phyloP scores from a whole-genome alignment of 1,140 invertebrate species.

The Caenorhabditis briggsae region DNA sequence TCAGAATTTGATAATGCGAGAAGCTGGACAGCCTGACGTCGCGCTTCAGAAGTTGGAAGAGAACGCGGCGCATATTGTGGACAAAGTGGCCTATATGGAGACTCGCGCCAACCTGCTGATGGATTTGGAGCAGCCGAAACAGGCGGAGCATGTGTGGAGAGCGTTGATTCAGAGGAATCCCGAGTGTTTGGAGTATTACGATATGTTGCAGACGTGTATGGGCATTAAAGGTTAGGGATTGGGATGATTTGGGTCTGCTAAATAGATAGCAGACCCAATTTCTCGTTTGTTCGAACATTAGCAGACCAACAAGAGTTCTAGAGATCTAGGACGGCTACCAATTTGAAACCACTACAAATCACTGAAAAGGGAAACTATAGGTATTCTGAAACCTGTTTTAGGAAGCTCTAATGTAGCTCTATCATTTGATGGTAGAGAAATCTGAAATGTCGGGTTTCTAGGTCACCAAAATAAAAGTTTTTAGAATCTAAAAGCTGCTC shows the following conservation, averaged over 20 bases:
- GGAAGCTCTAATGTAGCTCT: too few species aligned
- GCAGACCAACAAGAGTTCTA: too few species aligned
- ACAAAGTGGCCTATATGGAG: constrained; percentile 92
- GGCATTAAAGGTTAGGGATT: constrained; percentile 58
- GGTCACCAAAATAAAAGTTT: too few species aligned
- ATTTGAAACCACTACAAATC: too few species aligned
- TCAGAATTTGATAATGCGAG: constrained; percentile 94
- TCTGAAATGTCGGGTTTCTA: too few species aligned
- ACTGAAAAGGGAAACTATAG: too few species aligned
- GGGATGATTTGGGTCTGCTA: background rate
- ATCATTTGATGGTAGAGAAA: too few species aligned
- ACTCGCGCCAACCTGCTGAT: constrained; percentile 84
- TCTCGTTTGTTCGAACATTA: too few species aligned
- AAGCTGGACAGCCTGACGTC: constrained; percentile 87
- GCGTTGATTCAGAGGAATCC: constrained; percentile 92
- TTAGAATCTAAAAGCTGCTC: too few species aligned
- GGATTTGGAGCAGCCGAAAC: constrained; percentile 82
- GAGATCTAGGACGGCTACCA: too few species aligned
- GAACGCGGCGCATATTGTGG: constrained; percentile 90
- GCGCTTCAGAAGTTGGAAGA: constrained; percentile 90
- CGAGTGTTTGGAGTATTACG: constrained; percentile 93
- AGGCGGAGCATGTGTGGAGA: constrained; percentile 88
- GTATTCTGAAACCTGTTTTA: too few species aligned
- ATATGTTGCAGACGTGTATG: constrained; percentile 86
- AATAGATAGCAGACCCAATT: too few species aligned